Base-by-base conservation (phyloP, 1,140 invertebrate genomes). In the Drosophila triauraria region DNA sequence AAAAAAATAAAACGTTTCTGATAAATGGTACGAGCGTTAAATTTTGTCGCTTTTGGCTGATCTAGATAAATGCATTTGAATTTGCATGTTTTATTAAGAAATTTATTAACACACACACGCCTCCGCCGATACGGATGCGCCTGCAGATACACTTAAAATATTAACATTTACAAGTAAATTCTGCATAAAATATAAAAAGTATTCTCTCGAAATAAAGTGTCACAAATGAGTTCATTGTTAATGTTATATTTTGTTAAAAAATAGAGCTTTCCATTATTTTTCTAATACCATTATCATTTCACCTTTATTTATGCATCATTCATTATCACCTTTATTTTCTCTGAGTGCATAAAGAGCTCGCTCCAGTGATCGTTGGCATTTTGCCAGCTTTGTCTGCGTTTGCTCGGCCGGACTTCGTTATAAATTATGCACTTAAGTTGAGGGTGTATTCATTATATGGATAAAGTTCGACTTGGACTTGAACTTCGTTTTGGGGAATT, bases 371-470 rank as follows among this genome's bases (percentile, higher is more conserved):
- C 43, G 43, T 72, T 44, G 70, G 53, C 59, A 61, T 48, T 63
- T 62, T 54, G n/a, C 53, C 43, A 50, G 59, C 71, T 63, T 75
- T 64, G 59, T 57, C 72, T 44, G 48, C 63, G 38, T 47, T 44
- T 60, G 44, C 76, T 62, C 51, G 69, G 69, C 78, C 75, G 70
- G 82, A 71, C 85, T 80, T 90, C 85, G 86, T 90, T 90, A 90
- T 90, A 90, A 90, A 90, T 90, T 90, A 90, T 90, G 85, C 85
- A 90, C 85, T 90, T 90, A 90, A 90, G 85, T 90, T 90, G 85
- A 90, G 85, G 85, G 85, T 90, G 85, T 91, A 82, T 90, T 90
- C 85, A 88, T 90, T 90, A 90, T 88, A 65, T 56, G 71, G 80
- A 87, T 87, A 87, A 88, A 88, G 80, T 81, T 88, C 78, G 85